Evolutionary conservation across 2,113 vertebrate species (phyloP).

Genomic region (Stercorarius parasiticus): DNA sequence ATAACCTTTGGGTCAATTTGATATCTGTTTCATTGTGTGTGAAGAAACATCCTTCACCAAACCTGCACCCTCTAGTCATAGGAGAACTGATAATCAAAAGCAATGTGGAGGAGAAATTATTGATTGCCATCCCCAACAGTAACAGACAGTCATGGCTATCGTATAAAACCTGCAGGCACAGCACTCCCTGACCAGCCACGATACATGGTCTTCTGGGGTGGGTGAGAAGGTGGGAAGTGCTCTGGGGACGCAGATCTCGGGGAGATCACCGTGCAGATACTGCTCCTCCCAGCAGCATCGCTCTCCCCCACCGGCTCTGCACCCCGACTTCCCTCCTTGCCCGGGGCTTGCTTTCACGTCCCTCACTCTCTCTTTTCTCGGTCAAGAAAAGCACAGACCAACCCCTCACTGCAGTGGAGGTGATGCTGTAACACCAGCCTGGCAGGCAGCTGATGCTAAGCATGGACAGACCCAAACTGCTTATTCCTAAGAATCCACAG

Average conservation of each 20-base stretch:
- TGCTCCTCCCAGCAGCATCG: neutral
- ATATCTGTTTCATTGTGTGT: constrained; percentile 31
- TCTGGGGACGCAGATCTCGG: rapidly evolving
- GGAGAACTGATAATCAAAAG: neutral
- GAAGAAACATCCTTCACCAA: constrained; percentile 38
- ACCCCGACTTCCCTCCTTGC: neutral
- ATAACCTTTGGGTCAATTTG: constrained; percentile 51
- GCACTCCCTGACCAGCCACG: neutral
- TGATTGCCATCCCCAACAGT: neutral
- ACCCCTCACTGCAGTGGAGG: rapidly evolving
- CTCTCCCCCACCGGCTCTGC: neutral
- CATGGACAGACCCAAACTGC: neutral
- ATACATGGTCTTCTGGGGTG: rapidly evolving
- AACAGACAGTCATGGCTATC: rapidly evolving
- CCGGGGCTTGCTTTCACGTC: neutral
- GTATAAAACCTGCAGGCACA: rapidly evolving
- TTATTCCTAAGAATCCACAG: neutral
- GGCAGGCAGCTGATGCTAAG: neutral
- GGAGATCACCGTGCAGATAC: rapidly evolving
- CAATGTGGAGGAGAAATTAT: neutral
- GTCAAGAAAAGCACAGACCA: rapidly evolving
- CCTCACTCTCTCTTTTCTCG: neutral
- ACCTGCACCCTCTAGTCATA: neutral
- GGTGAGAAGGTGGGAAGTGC: neutral
- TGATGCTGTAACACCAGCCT: neutral